Evolutionary conservation across 2,797 vertebrate species (phyloP), one percentile per base, ranked within the genome.

Genomic region (Thamnophis elegans): DNA sequence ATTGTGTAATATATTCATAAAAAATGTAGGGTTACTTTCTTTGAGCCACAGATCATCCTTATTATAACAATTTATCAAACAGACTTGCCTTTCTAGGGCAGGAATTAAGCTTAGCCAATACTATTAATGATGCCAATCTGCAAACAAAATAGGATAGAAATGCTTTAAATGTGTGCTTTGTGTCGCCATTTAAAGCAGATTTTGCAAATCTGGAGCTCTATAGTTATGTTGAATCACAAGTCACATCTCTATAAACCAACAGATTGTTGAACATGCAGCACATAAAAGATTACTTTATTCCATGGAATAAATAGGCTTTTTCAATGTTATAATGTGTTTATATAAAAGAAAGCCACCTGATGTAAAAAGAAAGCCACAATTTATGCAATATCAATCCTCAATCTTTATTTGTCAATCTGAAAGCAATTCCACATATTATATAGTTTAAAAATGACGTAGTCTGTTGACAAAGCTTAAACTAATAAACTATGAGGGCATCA

Each of bases 121-220:
- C 55, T 36, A 42, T 59, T 22, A 26, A 59, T 58, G 55, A 59
- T 87, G 54, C 86, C 86, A 54, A 82, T 82, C 73, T 82, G 73
- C 82, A 82, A 82, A 82, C 53, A 51, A 68, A 68, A 25, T n/a
- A 22, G 28, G 26, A 58, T 78, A 58, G 26, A 14, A 42, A 42
- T 28, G 14, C 2, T 94, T 91, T 89, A 47, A 51, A 90, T 42
- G 58, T 88, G 91, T 42, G 60, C 5, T 55, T 28, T 36, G 16
- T 87, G n/a, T 32, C 86, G 56, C 55, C 16, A 56, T 87, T 87
- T 89, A 92, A 94, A 93, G 73, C 73, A 78, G 73, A 42, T 11
- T 78, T 78, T 78, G 36, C 20, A 78, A 42, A 78, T 42, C 73
- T 78, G 18, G 36, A 42, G 32, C 18, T 42, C 36, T 78, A 20